Percentiles rank a stretch among this genome's conserved stretches.
Conservation (phyloP, 2,797 vertebrate genomes). For the Enteromius argenteus region DNA sequence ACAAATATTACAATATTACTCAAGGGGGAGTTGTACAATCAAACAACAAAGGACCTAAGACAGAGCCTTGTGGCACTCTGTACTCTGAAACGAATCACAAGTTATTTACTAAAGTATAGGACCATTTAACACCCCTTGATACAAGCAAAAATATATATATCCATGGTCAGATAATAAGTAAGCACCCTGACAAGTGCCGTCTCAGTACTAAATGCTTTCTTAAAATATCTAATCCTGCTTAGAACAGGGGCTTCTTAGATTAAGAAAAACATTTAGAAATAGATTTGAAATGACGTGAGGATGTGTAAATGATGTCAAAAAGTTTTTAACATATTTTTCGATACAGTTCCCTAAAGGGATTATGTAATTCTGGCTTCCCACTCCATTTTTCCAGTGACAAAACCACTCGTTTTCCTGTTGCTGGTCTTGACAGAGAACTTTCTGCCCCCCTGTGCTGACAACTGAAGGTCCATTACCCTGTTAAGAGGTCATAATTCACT, state of each 20-base stretch:
- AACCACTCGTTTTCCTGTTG: background rate
- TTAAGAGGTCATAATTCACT: constrained; percentile 46
- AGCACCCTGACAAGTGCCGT: background rate
- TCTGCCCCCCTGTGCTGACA: constrained; percentile 28
- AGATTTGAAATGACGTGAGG: background rate
- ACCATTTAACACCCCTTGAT: background rate
- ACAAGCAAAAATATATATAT: background rate
- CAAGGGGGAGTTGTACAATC: background rate
- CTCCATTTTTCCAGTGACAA: constrained; percentile 8
- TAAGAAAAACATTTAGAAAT: background rate
- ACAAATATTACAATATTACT: background rate
- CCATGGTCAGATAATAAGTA: background rate
- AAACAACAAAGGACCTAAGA: background rate
- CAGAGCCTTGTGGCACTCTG: background rate
- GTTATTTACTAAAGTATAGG: background rate
- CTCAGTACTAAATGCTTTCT: background rate
- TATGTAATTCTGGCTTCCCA: background rate
- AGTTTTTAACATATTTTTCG: background rate
- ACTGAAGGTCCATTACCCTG: constrained; percentile 37
- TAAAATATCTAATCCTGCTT: too few species aligned
- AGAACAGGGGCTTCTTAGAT: too few species aligned
- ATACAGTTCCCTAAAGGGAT: background rate
- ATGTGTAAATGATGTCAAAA: background rate
- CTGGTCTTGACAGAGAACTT: constrained; percentile 44
- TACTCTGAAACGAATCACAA: background rate